Evolutionary conservation across 2,113 vertebrate species (phyloP).

Genomic region (Anthoscopus minutus): DNA sequence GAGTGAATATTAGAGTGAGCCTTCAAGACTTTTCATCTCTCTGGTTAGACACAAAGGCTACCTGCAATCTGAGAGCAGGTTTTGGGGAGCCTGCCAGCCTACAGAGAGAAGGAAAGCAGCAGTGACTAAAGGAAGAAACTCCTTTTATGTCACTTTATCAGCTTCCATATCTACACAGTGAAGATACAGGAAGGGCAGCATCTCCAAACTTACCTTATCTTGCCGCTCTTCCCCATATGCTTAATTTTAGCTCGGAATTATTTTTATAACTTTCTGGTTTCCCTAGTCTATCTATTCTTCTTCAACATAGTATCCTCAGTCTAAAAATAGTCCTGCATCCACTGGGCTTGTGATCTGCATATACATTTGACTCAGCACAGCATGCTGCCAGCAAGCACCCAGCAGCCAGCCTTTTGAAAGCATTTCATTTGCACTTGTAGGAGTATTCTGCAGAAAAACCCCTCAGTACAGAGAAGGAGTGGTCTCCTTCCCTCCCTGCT

Average conservation of each 20-base stretch:
- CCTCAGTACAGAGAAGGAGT: neutral
- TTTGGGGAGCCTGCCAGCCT: neutral
- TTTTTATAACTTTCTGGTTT: conserved; percentile 33
- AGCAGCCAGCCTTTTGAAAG: neutral
- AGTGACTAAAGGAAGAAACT: neutral
- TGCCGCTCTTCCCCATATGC: neutral
- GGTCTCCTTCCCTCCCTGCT: neutral
- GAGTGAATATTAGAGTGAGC: neutral
- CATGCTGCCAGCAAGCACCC: conserved; percentile 35
- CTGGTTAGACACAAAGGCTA: neutral
- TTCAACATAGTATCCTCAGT: neutral
- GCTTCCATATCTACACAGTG: neutral
- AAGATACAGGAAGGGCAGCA: neutral
- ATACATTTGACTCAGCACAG: conserved; percentile 61
- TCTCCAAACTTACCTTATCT: neutral
- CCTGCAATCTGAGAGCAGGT: neutral
- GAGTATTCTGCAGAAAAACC: conserved; percentile 10
- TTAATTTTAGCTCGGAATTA: conserved; percentile 22
- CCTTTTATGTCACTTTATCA: neutral
- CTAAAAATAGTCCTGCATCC: conserved; percentile 49
- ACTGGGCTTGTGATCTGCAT: conserved; percentile 55
- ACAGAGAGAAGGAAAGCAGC: neutral
- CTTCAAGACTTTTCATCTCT: neutral
- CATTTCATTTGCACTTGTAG: neutral
- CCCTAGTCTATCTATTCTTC: neutral